These are phyloP conservation scores for Apantesis nais DNA, from an alignment of 2,888 invertebrate genomes.

Conservation along the genomic window DNA sequence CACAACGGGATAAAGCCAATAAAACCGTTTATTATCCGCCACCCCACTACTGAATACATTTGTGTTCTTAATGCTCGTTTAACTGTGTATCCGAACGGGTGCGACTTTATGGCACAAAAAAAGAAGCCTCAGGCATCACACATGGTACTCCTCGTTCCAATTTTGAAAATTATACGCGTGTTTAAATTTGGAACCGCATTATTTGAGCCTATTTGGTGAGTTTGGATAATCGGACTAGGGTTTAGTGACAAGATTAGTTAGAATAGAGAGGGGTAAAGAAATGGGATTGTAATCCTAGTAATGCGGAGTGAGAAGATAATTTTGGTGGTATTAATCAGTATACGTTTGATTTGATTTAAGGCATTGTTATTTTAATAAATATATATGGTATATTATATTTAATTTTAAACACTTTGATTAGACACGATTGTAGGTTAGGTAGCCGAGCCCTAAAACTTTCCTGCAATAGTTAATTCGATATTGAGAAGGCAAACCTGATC, in stretches of 20 bases:
- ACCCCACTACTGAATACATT: constrained; percentile 72
- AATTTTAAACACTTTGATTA: not conserved
- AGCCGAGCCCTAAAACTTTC: too few species aligned
- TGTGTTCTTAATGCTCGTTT: constrained; percentile 68
- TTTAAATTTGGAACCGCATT: constrained; percentile 75
- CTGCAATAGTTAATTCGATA: too few species aligned
- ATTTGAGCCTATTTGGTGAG: constrained; percentile 69
- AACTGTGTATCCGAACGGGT: constrained; percentile 60
- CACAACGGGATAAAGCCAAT: constrained; percentile 69
- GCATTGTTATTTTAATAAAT: not conserved
- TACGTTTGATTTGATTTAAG: not conserved
- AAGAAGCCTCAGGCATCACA: constrained; percentile 72
- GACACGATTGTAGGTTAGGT: not conserved
- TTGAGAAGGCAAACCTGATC: not conserved
- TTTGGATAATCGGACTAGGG: constrained; percentile 76
- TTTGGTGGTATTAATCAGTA: constrained; percentile 49
- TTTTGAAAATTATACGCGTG: constrained; percentile 78
- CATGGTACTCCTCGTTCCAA: constrained; percentile 72
- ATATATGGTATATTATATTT: not conserved
- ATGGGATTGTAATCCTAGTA: constrained; percentile 65
- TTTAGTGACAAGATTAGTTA: constrained; percentile 81
- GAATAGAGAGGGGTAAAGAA: constrained; percentile 64
- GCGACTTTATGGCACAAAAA: constrained; percentile 70
- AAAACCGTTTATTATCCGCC: constrained; percentile 76
- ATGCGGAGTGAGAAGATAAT: constrained; percentile 70